Base-by-base conservation (phyloP, 2,113 vertebrate species). In the Calonectris borealis region DNA sequence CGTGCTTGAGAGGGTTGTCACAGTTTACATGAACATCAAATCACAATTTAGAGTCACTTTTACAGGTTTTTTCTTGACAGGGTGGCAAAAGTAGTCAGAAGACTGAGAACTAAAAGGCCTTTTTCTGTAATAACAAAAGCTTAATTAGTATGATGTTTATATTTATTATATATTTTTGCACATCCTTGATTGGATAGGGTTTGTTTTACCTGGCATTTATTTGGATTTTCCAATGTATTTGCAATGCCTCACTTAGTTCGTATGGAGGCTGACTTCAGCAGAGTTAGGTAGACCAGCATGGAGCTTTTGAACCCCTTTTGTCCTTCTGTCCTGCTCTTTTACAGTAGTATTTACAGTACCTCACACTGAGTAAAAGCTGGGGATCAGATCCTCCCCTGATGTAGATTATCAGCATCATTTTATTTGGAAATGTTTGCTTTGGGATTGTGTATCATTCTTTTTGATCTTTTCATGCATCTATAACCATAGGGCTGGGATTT, bases 371-470 rank as follows among this genome's bases (percentile, higher is more conserved):
- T 51, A 62, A 87, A 93, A 93, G 27, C 54, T 87, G 66, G 13
- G 34, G 32, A 86, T 82, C 70, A 66, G 29, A 68, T 82, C 71
- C 42, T 92, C 71, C 61, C 68, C 42, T 82, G 85, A 66, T 52
- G 18, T 78, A 76, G 88, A 54, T 71, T 84, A 66, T 57, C 72
- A 85, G 66, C 88, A 90, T 88, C 11, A 57, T 89, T 94, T 65
- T 62, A 11, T 68, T 90, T 93, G 36, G 70, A 94, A 89, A 85
- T 93, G 54, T 87, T 94, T 94, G 42, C 66, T 94, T 85, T 87
- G 69, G 72, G 73, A 87, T 24, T 89, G 20, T 66, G 54, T 86
- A 91, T 83, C 75, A 83, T 94, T 89, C 77, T 83, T 92, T 95
- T 94, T 93, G 69, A 85, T 97, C 80, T 94, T 80, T 81, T 92